phyloP scores from a whole-genome alignment of 2,113 vertebrate genomes.

The Protobothrops flavoviridis region DNA sequence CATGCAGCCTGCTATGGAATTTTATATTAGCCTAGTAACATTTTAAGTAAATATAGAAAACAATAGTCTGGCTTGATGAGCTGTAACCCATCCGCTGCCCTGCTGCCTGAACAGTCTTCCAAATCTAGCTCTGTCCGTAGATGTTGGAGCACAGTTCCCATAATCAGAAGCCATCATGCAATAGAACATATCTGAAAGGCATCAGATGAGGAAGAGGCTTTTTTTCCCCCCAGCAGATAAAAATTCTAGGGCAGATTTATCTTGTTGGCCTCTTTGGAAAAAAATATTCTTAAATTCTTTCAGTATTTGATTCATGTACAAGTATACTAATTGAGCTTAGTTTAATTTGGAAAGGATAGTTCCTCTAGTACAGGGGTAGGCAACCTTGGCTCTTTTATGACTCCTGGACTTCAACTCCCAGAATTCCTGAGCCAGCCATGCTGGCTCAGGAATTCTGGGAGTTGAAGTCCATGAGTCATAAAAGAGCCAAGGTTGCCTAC shows the following conservation, averaged over 20 bases:
- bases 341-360: neutral
- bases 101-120: neutral
- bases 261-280: neutral
- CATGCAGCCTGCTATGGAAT: neutral
- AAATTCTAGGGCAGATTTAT: neutral
- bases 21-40: neutral
- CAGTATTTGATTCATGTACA: neutral
- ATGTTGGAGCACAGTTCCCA: neutral
- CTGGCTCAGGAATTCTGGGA: no score
- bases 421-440: no score
- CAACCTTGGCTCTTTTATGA: no score
- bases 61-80: neutral
- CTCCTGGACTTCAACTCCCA: no score
- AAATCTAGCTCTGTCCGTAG: neutral
- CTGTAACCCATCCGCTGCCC: neutral
- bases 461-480: no score
- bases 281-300: neutral
- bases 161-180: neutral
- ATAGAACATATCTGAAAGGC: neutral
- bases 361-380: neutral
- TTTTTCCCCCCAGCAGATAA: no score
- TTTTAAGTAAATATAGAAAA: neutral
- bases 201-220: neutral
- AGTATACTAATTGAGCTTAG: neutral
- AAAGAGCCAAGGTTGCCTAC: no score